Evolutionary conservation across 2,888 invertebrate genomes (phyloP).

Genomic region (Apotomis betuletana): DNA sequence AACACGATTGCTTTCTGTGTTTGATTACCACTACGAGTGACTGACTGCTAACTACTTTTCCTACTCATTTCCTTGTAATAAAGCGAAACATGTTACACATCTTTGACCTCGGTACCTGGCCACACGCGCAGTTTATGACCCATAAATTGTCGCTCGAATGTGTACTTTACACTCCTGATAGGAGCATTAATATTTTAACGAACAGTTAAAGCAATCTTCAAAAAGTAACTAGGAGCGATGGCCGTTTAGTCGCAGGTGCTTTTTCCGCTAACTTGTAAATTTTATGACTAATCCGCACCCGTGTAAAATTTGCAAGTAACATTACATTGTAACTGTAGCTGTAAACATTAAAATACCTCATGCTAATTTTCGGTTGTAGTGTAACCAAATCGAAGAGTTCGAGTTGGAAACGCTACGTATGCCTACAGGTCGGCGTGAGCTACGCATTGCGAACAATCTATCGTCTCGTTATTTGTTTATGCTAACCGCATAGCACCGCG

Average conservation of each 20-base stretch:
- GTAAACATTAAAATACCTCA: conserved; percentile 28
- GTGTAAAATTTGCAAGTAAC: conserved; percentile 41
- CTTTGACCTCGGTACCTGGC: conserved; percentile 18
- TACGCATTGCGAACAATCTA: conserved; percentile 58
- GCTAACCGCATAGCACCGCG: conserved; percentile 46
- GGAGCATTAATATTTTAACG: conserved; percentile 52
- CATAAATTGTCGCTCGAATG: conserved; percentile 51
- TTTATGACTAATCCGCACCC: conserved; percentile 57
- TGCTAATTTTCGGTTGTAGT: conserved; percentile 41
- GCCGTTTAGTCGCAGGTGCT: conserved; percentile 60
- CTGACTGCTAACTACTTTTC: not conserved
- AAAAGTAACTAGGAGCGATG: conserved; percentile 53
- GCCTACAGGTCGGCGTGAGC: conserved; percentile 26
- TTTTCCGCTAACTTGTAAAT: conserved; percentile 11
- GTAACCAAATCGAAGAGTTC: conserved; percentile 42
- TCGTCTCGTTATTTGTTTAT: conserved; percentile 57
- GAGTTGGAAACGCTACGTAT: conserved; percentile 32
- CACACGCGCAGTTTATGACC: conserved; percentile 48
- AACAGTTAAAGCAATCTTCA: conserved; percentile 55
- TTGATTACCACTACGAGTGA: no score
- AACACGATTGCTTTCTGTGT: not conserved
- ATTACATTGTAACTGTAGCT: conserved; percentile 27
- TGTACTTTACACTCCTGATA: conserved; percentile 46
- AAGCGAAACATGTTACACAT: not conserved
- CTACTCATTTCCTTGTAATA: not conserved